Evolutionary conservation across 2,797 vertebrate species (phyloP).

Genomic region (Octomys mimax): DNA sequence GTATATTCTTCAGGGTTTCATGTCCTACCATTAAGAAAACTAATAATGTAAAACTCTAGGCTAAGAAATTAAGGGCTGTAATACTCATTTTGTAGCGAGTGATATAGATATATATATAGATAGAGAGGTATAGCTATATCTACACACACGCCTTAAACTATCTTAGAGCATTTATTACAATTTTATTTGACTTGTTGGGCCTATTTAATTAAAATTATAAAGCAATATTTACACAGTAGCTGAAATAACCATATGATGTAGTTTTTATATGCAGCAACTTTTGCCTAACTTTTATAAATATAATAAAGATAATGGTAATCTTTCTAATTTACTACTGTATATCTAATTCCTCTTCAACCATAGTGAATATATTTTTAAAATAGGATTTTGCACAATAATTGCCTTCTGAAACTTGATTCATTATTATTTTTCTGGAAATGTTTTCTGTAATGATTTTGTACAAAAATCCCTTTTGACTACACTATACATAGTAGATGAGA

Average conservation of each 20-base stretch:
- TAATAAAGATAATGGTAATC: background rate
- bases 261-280: constrained; percentile 26
- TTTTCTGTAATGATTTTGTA: constrained; percentile 38
- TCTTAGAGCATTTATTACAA: background rate
- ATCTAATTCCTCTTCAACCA: background rate
- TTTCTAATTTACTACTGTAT: background rate
- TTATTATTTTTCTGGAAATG: constrained; percentile 17
- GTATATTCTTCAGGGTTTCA: background rate
- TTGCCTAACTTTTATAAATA: background rate
- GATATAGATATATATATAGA: background rate
- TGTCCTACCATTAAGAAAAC: constrained; percentile 8
- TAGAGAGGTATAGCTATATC: background rate
- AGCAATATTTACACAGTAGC: constrained; percentile 38
- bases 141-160: background rate
- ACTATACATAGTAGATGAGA: background rate
- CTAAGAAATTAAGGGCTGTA: constrained; percentile 35
- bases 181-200: constrained; percentile 23
- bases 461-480: constrained; percentile 42
- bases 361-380: background rate
- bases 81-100: constrained; percentile 2
- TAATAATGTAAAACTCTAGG: constrained; percentile 24
- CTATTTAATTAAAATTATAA: constrained; percentile 48
- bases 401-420: constrained; percentile 12
- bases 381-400: background rate
- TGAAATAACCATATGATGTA: background rate